A percentile compares a stretch with the other conserved stretches of the same genome.
These are phyloP conservation scores for Eclectus roratus DNA, from an alignment of 2,113 vertebrate genomes.

Conservation along the genomic window DNA sequence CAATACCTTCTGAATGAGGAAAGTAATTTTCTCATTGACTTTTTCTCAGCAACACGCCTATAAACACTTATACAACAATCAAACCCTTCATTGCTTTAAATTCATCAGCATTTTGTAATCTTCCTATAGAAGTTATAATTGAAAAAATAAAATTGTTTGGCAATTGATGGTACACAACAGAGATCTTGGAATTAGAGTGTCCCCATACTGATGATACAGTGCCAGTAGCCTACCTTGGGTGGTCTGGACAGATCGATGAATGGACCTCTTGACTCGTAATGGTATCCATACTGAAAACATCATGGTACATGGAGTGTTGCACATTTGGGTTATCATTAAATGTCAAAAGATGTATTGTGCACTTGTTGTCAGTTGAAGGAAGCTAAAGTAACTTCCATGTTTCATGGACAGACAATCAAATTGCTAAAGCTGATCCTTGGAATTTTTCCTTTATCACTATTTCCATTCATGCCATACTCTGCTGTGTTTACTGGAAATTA, in stretches of 20 bases:
- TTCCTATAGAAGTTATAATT: background rate
- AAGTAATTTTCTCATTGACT: background rate
- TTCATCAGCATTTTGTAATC: background rate
- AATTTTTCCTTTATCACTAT: background rate
- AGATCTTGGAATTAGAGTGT: background rate
- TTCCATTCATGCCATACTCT: background rate
- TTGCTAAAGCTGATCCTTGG: background rate
- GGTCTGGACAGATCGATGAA: background rate
- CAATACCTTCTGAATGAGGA: background rate
- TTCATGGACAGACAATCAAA: background rate
- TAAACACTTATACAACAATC: background rate
- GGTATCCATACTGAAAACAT: background rate
- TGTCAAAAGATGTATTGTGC: background rate
- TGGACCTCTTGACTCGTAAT: background rate
- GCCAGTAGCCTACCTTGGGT: background rate
- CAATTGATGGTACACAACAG: background rate
- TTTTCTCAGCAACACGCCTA: background rate
- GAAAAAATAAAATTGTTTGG: background rate
- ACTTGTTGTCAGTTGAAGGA: background rate
- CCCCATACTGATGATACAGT: background rate
- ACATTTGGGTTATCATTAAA: background rate
- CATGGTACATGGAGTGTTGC: background rate
- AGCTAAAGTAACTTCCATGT: background rate
- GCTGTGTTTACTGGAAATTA: slow-evolving; percentile 12
- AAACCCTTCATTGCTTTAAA: background rate